Evolutionary conservation across 2,113 vertebrate genomes (phyloP).

Genomic region (Bagarius yarrelli): DNA sequence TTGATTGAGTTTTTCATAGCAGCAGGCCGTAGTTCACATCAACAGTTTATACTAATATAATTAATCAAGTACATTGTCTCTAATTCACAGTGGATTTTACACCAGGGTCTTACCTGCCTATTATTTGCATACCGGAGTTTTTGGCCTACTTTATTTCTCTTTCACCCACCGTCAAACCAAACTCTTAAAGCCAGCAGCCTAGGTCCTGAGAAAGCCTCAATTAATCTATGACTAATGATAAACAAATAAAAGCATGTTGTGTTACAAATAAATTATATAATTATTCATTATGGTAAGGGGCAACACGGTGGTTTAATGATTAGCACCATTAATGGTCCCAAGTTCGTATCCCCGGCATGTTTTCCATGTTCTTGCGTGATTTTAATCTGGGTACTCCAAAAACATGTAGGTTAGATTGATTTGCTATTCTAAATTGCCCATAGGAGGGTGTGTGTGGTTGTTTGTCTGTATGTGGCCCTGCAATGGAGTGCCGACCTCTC

Average conservation of each 20-base stretch:
- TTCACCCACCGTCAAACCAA: background rate
- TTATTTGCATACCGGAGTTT: background rate
- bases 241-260: background rate
- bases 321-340: too few relatives aligned
- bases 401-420: too few relatives aligned
- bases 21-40: background rate
- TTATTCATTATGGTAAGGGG: too few relatives aligned
- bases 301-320: too few relatives aligned
- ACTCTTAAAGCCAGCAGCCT: background rate
- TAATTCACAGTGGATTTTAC: background rate
- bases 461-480: too few relatives aligned
- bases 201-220: background rate
- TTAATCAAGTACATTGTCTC: background rate
- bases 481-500: too few relatives aligned
- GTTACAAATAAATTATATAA: background rate
- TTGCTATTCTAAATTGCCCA: too few relatives aligned
- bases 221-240: background rate
- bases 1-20: background rate
- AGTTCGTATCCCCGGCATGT: too few relatives aligned
- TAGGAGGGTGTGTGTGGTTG: too few relatives aligned
- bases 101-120: too few relatives aligned
- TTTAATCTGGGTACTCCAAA: too few relatives aligned
- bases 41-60: background rate
- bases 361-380: too few relatives aligned
- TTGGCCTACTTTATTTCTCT: background rate